These are phyloP conservation scores for Anthopleura sola DNA, from an alignment of 64 coral and sea anemone genomes.

Conservation along the genomic window DNA sequence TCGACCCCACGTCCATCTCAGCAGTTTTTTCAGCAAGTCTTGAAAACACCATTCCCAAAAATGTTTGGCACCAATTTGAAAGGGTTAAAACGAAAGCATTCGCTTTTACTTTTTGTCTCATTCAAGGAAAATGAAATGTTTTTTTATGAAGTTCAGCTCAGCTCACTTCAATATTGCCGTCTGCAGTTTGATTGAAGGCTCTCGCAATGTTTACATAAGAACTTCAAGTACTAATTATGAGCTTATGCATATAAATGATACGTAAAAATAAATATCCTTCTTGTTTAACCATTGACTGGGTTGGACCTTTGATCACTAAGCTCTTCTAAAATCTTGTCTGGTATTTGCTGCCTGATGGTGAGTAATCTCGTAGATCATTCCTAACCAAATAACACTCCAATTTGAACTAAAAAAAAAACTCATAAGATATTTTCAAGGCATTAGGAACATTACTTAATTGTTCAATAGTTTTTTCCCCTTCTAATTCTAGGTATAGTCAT, in stretches of 20 bases:
- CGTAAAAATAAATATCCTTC: background rate
- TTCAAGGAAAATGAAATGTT: slow-evolving; percentile 2
- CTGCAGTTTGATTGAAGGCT: slow-evolving; percentile 6
- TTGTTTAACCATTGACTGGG: background rate
- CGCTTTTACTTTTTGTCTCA: slow-evolving; percentile 7
- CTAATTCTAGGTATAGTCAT: too few relatives aligned
- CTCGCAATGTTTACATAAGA: background rate
- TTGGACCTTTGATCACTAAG: background rate
- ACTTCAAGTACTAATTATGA: background rate
- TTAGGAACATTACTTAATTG: background rate
- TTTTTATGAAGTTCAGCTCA: slow-evolving; percentile 2
- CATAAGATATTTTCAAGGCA: background rate
- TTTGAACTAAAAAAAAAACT: too few relatives aligned
- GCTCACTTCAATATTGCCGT: background rate
- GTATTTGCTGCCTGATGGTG: background rate
- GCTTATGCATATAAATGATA: slow-evolving; percentile 4
- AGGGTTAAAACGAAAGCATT: background rate
- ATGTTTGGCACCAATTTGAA: background rate
- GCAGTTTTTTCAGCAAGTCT: background rate
- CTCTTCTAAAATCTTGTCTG: background rate
- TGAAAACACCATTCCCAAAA: background rate
- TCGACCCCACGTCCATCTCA: background rate
- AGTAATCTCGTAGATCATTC: background rate
- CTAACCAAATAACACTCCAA: too few relatives aligned
- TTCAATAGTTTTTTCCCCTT: too few relatives aligned